A percentile compares a stretch with the other conserved stretches of the same genome.
Evolutionary conservation across 2,113 vertebrate species (phyloP).

Genomic region (Podarcis raffonei): DNA sequence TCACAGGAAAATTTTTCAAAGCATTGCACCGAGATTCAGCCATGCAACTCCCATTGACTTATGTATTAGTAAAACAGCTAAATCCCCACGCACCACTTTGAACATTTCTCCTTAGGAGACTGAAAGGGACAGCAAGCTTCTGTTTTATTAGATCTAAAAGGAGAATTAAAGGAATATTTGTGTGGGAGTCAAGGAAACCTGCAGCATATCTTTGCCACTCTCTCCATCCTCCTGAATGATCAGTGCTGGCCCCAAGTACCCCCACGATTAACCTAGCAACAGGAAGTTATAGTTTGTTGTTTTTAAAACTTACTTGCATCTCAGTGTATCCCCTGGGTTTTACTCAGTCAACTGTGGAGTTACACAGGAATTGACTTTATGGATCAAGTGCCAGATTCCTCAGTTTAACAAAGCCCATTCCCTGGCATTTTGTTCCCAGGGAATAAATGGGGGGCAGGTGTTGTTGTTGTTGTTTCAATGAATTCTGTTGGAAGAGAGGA

Average conservation of each 20-base stretch:
- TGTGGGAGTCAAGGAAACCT: not conserved
- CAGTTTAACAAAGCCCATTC: not conserved
- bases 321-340: not conserved
- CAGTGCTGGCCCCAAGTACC: not conserved
- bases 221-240: not conserved
- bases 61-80: not conserved
- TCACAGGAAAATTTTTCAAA: constrained; percentile 1
- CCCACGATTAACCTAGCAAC: not conserved
- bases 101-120: not conserved
- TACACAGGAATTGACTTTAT: not conserved
- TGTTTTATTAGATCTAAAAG: accelerated
- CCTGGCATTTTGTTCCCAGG: not conserved
- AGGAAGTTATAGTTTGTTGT: not conserved
- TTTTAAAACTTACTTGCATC: not conserved
- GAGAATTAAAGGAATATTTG: not conserved
- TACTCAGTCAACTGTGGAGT: not conserved
- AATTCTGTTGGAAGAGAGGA: not conserved
- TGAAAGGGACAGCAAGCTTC: not conserved
- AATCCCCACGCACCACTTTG: not conserved
- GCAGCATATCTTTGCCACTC: not conserved
- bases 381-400: not conserved
- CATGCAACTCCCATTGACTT: accelerated
- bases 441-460: not conserved
- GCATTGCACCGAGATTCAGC: accelerated
- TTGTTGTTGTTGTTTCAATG: not conserved